Evolutionary conservation across 2,113 vertebrate genomes (phyloP), one percentile per base, ranked within the genome.

Genomic region (Phodopus roborovskii): DNA sequence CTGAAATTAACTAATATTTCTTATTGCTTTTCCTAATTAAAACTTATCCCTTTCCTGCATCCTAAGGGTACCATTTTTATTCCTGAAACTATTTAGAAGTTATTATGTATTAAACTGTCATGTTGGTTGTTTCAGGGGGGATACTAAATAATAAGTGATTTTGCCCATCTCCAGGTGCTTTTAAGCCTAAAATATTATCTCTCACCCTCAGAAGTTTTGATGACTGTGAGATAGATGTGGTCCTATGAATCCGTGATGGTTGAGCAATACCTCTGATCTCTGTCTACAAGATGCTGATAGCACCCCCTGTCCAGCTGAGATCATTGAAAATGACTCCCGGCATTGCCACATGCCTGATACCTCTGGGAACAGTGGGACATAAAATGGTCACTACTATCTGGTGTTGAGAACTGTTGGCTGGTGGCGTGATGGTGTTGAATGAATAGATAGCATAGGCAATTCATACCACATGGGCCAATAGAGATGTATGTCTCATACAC

Each of bases 21-120:
- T 96, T 94, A 88, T 68, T 92, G 82, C 26, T 95, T 97, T 97
- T 96, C 56, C 96, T 97, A 95, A 97, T 97, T 97, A 96, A 97
- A 96, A 96, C 94, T 95, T 97, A 96, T 77, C 82, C 64, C 45
- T 97, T 95, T 84, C 58, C 62, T 95, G 64, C 7, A 95, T 97
- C 94, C 92, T 88, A 74, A 56, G 91, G 86, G 79, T 73, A 30
- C 17, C 85, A 96, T 94, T 95, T 96, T 96, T 96, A 95, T 92
- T 94, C 26, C 86, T 94, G 58, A 83, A 94, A 77, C 94, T 92
- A 92, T 91, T 93, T 95, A 96, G 88, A 62, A 88, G 58, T 26
- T 84, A 73, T 48, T 36, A 16, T 62, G 53, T 73, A 88, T 90
- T 81, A 92, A 82, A 73, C 90, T 30, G 82, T 53, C 87, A 19